Base-by-base conservation (phyloP, 2,888 invertebrate species). In the Diploptera punctata region DNA sequence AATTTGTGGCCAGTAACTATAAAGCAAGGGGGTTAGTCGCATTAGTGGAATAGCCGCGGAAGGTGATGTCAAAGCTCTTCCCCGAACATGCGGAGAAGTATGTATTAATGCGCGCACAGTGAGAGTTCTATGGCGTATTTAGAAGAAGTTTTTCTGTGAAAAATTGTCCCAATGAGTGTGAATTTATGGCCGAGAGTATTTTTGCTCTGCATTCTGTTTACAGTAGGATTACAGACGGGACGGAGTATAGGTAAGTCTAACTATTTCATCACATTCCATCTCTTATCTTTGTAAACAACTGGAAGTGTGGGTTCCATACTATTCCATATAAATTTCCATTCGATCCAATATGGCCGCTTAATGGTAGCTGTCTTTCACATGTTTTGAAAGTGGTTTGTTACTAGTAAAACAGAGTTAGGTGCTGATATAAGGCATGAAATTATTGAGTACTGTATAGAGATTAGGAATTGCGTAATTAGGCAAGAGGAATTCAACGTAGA, bases 131-230 rank as follows among this genome's bases (percentile, higher is more conserved):
- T 78, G 77, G 78, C 77, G 77, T 77, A 77, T 78, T 77, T 77
- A 74, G 77, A 76, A 75, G 74, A 77, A 76, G 79, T 79, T 80
- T 79, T 77, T 79, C 79, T 78, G 79, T 80, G 86, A 78, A 79
- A 78, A 79, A 79, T 79, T 81, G 81, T 82, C 87, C 89, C 89
- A 89, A 90, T 90, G 90, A 87, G 86, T 87, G 86, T 86, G 87
- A 87, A 89, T 89, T 88, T 90, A 91, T 91, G 91, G 91, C 87
- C 90, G 87, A 88, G 88, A 89, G 88, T 89, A 87, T 87, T 89
- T 87, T 89, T 88, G 87, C 87, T 90, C 88, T 85, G 85, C 85
- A 87, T 87, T 85, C 84, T 87, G 85, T 85, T 86, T 85, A 82
- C 87, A 84, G 84, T 88, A 85, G 84, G 83, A 81, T 80, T 81